Base-by-base conservation (phyloP, 92 coral and sea anemone species). In the Siderastrea siderea region DNA sequence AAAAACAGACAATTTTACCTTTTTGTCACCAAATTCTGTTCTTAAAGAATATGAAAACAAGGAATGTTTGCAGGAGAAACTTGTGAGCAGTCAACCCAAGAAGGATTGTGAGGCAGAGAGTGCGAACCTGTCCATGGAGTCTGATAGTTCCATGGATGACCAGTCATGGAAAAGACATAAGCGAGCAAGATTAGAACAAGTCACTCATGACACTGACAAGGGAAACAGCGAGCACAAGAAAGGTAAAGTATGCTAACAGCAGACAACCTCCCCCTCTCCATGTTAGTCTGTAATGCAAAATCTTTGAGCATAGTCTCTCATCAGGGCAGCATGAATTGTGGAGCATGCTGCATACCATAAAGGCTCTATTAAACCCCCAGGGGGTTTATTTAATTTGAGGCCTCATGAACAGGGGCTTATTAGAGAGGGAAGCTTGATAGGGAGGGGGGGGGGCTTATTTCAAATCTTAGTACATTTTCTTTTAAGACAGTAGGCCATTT, bases 141-240 rank as follows among this genome's bases (percentile, higher is more conserved):
- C 86, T n/a, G 86, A 82, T 82, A 82, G 47, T 47, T 82, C 86
- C 38, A 69, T 82, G 86, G 78, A 82, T 57, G 86, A 82, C 49
- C 86, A 82, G 50, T 69, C 77, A 3, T 82, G 86, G 86, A 82
- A 82, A 46, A 82, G 86, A 46, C 68, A 82, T 26, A 82, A 82
- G 68, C 77, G 86, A 47, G 86, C 86, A 3, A 70, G 66, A 47
- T 46, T 70, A 13, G 86, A 82, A 17, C 7, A 69, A 9, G 66
- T 19, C 3, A 69, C 16, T 14, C 76, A 11, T 5, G 78, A 48
- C 38, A 16, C 54, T 70, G 68, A 47, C 0, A 47, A 55, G 59
- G 53, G 15, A 46, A 60, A 17, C 4, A 10, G 14, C 12, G 71
- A 12, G 0, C 5, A 55, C 5, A 51, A 5, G 12, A 47, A n/a